A percentile compares a stretch with the other conserved stretches of the same genome.
Conservation (phyloP, 1,140 invertebrate genomes). For the Drosophila gunungcola region DNA sequence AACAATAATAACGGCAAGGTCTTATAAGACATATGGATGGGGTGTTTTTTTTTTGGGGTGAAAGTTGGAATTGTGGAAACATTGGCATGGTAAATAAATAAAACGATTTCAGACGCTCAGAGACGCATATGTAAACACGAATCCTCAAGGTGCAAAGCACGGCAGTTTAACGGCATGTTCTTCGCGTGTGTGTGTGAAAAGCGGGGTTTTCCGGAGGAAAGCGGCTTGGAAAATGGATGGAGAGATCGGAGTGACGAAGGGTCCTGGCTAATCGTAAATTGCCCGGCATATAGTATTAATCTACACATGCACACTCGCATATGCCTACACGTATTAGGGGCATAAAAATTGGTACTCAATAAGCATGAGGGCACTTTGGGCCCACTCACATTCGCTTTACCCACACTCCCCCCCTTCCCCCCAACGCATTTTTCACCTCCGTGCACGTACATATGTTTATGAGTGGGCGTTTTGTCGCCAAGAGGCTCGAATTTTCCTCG, state of each 20-base stretch:
- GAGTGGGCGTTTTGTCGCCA: conserved; percentile 37
- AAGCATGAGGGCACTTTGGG: conserved; percentile 76
- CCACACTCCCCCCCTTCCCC: too few species aligned
- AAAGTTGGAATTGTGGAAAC: conserved; percentile 30
- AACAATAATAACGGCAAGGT: conserved; percentile 60
- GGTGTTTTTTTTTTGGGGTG: too few species aligned
- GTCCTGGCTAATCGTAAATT: conserved; percentile 57
- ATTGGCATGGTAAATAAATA: conserved; percentile 70
- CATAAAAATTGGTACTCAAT: conserved; percentile 82
- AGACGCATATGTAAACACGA: conserved; percentile 65
- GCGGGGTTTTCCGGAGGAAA: neutral
- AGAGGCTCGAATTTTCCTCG: conserved; percentile 13
- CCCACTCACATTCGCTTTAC: conserved; percentile 17
- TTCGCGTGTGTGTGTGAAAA: conserved; percentile 6
- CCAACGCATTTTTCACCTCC: conserved; percentile 14
- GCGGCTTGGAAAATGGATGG: conserved; percentile 1
- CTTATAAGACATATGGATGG: conserved; percentile 65
- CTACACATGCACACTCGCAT: conserved; percentile 28
- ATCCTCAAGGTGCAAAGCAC: conserved; percentile 65
- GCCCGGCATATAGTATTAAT: conserved; percentile 56
- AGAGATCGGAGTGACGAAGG: conserved; percentile 26
- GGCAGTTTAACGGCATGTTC: conserved; percentile 26
- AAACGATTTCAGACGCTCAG: conserved; percentile 65
- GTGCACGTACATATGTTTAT: conserved; percentile 29
- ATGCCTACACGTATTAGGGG: conserved; percentile 55